A percentile compares a stretch with the other conserved stretches of the same genome.
These are phyloP conservation scores for Monoplex corrugatus DNA, from an alignment of 2,888 invertebrate species.

Conservation along the genomic window DNA sequence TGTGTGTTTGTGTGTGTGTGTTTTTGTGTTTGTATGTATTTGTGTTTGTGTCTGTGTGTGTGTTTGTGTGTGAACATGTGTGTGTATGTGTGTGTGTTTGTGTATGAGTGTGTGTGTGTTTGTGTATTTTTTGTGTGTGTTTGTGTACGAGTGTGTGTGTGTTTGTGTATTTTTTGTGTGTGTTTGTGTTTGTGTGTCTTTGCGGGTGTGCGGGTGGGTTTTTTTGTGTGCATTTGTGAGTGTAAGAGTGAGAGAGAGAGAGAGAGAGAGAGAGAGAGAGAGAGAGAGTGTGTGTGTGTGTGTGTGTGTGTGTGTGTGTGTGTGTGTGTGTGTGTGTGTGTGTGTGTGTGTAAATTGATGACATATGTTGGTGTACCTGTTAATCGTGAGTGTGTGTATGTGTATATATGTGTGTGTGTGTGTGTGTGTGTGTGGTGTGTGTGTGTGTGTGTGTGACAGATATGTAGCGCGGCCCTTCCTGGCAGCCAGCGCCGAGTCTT, in stretches of 20 bases:
- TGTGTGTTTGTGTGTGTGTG: neutral
- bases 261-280: too few relatives aligned
- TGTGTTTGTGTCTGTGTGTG: too few relatives aligned
- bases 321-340: neutral
- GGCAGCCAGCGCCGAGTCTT: neutral
- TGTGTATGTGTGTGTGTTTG: too few relatives aligned
- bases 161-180: too few relatives aligned
- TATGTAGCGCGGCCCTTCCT: slow-evolving; percentile 30
- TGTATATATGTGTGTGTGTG: neutral
- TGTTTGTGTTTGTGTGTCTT: neutral
- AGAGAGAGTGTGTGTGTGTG: too few relatives aligned
- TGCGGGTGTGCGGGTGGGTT: neutral
- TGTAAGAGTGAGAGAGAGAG: too few relatives aligned
- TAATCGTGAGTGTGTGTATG: too few relatives aligned
- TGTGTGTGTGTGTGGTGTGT: neutral
- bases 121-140: neutral
- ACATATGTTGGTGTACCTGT: too few relatives aligned
- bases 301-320: neutral
- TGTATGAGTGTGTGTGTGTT: neutral
- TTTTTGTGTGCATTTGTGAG: too few relatives aligned
- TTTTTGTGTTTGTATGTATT: neutral
- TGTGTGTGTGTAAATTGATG: too few relatives aligned
- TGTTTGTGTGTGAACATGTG: too few relatives aligned
- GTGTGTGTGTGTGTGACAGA: neutral
- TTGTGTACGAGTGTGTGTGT: neutral